A percentile compares a stretch with the other conserved stretches of the same genome.
These are phyloP conservation scores for Channa maculata DNA, from an alignment of 2,113 vertebrate species.

Conservation along the genomic window DNA sequence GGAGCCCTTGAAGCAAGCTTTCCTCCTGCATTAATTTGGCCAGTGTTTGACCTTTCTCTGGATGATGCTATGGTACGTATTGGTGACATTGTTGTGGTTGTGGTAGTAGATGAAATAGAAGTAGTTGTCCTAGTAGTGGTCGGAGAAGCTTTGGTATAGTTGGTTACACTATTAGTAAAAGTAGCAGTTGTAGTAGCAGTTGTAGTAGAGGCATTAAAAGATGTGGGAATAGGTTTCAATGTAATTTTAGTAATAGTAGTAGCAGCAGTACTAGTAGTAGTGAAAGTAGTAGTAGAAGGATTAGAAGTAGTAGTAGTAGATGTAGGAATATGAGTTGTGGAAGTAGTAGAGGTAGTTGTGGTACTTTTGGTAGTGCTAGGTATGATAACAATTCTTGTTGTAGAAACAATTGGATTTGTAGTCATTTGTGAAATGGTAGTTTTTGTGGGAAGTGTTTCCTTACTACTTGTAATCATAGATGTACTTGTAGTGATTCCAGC, in stretches of 20 bases:
- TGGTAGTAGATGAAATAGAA: constrained; percentile 11
- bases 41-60: constrained; percentile 25
- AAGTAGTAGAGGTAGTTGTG: constrained; percentile 6
- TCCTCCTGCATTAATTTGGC: constrained; percentile 44
- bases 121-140: constrained; percentile 12
- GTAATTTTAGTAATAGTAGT: not conserved
- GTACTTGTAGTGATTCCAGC: constrained; percentile 18
- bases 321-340: not conserved
- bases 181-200: constrained; percentile 24
- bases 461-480: constrained; percentile 10
- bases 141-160: constrained; percentile 4
- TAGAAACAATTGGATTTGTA: constrained; percentile 10
- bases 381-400: constrained; percentile 15
- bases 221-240: constrained; percentile 14
- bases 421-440: constrained; percentile 18
- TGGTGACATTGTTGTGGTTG: constrained; percentile 14
- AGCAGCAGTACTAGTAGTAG: constrained; percentile 4
- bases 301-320: not conserved
- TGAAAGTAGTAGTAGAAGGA: not conserved
- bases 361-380: constrained; percentile 19
- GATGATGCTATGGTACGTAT: constrained; percentile 38
- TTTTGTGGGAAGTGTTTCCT: constrained; percentile 22
- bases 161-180: constrained; percentile 21
- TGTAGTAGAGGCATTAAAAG: not conserved
- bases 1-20: constrained; percentile 56